Percentiles rank a stretch among this genome's conserved stretches.
Conservation (phyloP, 2,888 invertebrate genomes). For the Limnephilus auricula region DNA sequence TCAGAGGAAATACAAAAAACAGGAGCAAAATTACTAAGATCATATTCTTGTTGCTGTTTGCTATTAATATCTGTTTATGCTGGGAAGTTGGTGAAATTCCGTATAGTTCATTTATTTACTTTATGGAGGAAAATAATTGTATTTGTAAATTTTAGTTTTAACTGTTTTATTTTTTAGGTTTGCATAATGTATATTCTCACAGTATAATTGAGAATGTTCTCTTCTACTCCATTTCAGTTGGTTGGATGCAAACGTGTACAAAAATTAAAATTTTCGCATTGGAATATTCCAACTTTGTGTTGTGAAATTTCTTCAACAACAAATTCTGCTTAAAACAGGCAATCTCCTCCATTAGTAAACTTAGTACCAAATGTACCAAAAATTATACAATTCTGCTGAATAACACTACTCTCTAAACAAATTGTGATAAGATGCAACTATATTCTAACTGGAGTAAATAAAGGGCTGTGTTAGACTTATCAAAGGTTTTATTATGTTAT, state of each 20-base stretch:
- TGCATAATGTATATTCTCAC: not conserved
- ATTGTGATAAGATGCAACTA: not conserved
- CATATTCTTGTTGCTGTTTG: not conserved
- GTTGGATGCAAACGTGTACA: too few species aligned
- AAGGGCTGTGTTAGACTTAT: too few species aligned
- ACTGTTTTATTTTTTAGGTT: too few species aligned
- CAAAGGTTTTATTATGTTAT: too few species aligned
- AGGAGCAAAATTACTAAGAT: too few species aligned
- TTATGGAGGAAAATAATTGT: not conserved
- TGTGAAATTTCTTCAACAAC: too few species aligned
- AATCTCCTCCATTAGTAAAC: not conserved
- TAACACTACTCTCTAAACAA: not conserved
- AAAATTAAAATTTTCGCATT: too few species aligned
- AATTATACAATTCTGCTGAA: not conserved
- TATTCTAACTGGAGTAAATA: not conserved
- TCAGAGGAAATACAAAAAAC: too few species aligned
- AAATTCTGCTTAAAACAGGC: not conserved
- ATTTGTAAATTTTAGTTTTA: too few species aligned
- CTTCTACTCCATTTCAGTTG: not conserved
- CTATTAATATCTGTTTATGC: not conserved
- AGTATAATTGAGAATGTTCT: not conserved
- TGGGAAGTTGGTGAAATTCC: not conserved
- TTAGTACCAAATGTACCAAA: not conserved
- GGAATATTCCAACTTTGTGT: too few species aligned
- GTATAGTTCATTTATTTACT: not conserved